Conservation (phyloP, 1,140 invertebrate genomes). For the Nephila pilipes region DNA sequence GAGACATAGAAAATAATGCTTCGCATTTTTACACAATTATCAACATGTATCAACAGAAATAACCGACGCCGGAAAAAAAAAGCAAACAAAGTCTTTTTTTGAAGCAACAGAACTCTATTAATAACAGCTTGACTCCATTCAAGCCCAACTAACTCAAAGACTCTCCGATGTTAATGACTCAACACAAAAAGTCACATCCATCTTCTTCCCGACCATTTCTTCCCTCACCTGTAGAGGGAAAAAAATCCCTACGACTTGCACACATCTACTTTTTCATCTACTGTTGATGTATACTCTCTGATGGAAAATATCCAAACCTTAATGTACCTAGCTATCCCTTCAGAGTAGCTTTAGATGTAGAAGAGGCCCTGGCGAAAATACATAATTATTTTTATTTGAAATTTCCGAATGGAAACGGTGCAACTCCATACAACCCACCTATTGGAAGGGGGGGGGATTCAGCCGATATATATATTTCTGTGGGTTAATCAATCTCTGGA, state of each 20-base stretch:
- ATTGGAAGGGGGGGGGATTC: not conserved
- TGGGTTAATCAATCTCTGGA: slow-evolving; percentile 76
- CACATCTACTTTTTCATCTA: slow-evolving; percentile 13
- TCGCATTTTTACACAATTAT: not conserved
- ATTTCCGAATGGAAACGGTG: slow-evolving; percentile 27
- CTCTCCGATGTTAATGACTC: slow-evolving; percentile 56
- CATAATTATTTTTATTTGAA: slow-evolving; percentile 71
- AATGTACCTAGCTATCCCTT: not conserved
- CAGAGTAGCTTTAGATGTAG: slow-evolving; percentile 2
- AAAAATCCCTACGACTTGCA: not conserved
- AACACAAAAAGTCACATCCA: slow-evolving; percentile 20
- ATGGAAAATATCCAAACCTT: slow-evolving; percentile 31
- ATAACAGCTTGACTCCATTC: not conserved
- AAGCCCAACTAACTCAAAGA: not conserved
- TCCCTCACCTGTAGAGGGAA: not conserved
- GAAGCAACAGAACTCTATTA: not conserved
- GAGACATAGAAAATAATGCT: no score
- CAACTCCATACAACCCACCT: not conserved
- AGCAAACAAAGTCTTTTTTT: not conserved
- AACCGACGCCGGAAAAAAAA: not conserved
- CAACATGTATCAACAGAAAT: not conserved
- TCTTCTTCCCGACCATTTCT: slow-evolving; percentile 31
- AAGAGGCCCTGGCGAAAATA: slow-evolving; percentile 16
- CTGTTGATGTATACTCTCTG: slow-evolving; percentile 29
- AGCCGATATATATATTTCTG: slow-evolving; percentile 71